Evolutionary conservation across 2,113 vertebrate species (phyloP), one percentile per base, ranked within the genome.

Genomic region (Hemibagrus wyckioides): DNA sequence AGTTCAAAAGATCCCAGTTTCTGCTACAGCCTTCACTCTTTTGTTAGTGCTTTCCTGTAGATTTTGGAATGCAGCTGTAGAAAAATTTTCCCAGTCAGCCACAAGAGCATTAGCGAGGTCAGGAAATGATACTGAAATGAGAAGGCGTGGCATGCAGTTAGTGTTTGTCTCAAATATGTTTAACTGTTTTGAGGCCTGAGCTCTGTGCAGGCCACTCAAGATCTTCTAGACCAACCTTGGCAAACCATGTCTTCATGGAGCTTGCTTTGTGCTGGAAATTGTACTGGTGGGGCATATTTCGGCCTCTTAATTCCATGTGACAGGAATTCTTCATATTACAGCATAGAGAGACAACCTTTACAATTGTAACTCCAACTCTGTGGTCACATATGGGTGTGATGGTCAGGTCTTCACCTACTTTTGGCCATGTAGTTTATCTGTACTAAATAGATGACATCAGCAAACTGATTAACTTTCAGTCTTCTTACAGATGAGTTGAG

Each of bases 401-500:
- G n/a, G 6, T 54, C 15, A 33, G 15, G 28, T 54, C 15, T 54
- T 7, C 15, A 54, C 6, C 30, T 33, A 80, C 19, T 39, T 80
- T 80, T 36, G 54, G 8, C 33, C 52, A 80, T 39, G 17, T 57
- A 21, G 17, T 79, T 14, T 33, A 56, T 80, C 54, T 57, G 79
- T 36, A 56, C 23, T 54, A 33, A 80, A 59, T 25, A 39, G 30
- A 25, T 57, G 17, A 52, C 33, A 79, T 39, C 4, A 61, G 13
- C 57, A 79, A 80, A 80, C 6, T 30, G 11, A 75, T 6, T 61
- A 50, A 82, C 48, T 73, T 2, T 83, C 4, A 10, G 4, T 57
- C 19, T 75, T 89, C 9, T 1, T 85, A 36, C 86, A 94, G 88
- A 79, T 65, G 92, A 94, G 6, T 0, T 89, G 86, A 95, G 90